A percentile compares a stretch with the other conserved stretches of the same genome.
These are phyloP conservation scores for Gastrophysa polygoni DNA, from an alignment of 2,888 invertebrate genomes.

Conservation along the genomic window DNA sequence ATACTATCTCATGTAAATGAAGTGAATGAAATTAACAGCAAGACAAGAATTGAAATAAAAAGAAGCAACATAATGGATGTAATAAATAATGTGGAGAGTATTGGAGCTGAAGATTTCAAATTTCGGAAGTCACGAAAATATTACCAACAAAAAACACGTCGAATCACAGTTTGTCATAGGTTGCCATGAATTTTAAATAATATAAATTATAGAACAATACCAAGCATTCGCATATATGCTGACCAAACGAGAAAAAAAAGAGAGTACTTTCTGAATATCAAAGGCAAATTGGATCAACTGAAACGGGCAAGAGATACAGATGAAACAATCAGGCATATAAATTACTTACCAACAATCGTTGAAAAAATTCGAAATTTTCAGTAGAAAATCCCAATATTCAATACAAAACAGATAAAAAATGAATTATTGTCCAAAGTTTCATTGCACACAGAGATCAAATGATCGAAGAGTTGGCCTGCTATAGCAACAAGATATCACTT, in stretches of 20 bases:
- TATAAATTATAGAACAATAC: background rate
- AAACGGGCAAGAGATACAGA: background rate
- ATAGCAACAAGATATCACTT: constrained; percentile 9
- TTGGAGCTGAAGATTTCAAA: constrained; percentile 2
- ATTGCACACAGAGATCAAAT: constrained; percentile 10
- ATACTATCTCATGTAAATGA: background rate
- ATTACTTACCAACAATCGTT: constrained; percentile 10
- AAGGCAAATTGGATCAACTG: constrained; percentile 5
- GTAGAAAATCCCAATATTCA: constrained; percentile 10
- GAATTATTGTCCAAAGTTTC: constrained; percentile 6
- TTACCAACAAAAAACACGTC: constrained; percentile 7
- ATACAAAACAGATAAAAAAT: constrained; percentile 2
- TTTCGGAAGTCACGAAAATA: constrained; percentile 9
- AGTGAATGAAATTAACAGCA: background rate
- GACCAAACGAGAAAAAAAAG: constrained; percentile 9
- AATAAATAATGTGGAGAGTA: constrained; percentile 8
- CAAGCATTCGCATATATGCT: constrained; percentile 10
- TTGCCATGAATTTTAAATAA: background rate
- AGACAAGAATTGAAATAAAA: background rate
- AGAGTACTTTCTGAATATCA: background rate
- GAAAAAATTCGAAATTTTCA: constrained; percentile 4
- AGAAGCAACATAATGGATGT: background rate
- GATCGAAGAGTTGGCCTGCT: background rate
- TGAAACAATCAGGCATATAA: constrained; percentile 8
- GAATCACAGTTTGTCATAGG: constrained; percentile 3